Conservation (phyloP, 1,140 invertebrate species). For the Tribolium madens region DNA sequence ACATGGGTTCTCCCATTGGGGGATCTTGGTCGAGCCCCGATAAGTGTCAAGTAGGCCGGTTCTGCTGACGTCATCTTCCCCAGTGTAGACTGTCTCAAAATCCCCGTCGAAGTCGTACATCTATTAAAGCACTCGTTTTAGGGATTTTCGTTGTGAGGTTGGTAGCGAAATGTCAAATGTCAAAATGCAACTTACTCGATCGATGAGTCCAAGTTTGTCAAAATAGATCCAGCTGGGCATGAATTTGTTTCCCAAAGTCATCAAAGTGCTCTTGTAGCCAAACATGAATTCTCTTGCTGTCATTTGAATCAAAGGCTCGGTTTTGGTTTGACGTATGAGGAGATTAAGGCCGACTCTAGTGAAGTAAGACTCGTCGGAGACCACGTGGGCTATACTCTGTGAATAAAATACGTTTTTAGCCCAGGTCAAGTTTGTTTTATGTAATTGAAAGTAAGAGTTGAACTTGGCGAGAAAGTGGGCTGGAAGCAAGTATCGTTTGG, state of each 20-base stretch:
- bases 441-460: background rate
- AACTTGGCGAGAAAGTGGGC: background rate
- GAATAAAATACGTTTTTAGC: slow-evolving; percentile 59
- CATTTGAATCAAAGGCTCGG: slow-evolving; percentile 78
- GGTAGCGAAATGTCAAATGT: background rate
- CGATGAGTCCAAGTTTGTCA: slow-evolving; percentile 84
- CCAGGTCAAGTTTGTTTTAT: slow-evolving; percentile 5
- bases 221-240: slow-evolving; percentile 85
- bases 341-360: slow-evolving; percentile 76
- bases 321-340: slow-evolving; percentile 75
- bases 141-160: no score
- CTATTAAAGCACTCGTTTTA: slow-evolving; percentile 68
- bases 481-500: background rate
- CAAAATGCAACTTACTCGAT: slow-evolving; percentile 78
- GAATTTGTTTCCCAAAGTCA: slow-evolving; percentile 81
- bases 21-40: slow-evolving; percentile 75
- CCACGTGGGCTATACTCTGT: slow-evolving; percentile 84
- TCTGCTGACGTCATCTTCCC: slow-evolving; percentile 70
- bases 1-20: slow-evolving; percentile 83
- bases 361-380: slow-evolving; percentile 73
- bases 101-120: slow-evolving; percentile 90
- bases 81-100: slow-evolving; percentile 84
- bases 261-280: slow-evolving; percentile 78
- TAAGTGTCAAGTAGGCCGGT: slow-evolving; percentile 84
- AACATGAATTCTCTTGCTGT: slow-evolving; percentile 89